Evolutionary conservation across 2,888 invertebrate genomes (phyloP).

Genomic region (Drosophila ezoana): DNA sequence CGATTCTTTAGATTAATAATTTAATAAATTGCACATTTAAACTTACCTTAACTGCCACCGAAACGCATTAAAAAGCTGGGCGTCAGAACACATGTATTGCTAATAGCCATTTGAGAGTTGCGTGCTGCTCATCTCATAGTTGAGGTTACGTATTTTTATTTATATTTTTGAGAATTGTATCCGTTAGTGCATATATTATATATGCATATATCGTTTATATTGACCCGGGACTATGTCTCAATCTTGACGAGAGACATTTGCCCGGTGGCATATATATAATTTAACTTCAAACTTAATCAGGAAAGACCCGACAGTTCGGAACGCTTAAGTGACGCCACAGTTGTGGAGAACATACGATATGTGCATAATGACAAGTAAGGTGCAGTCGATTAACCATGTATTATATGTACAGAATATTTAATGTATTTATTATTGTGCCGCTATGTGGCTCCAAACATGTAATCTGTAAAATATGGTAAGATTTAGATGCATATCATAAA

Average conservation of each 20-base stretch:
- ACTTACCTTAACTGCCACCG: constrained; percentile 32
- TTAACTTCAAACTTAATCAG: constrained; percentile 39
- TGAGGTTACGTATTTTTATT: constrained; percentile 3
- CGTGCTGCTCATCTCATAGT: constrained; percentile 47
- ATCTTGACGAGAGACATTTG: constrained; percentile 48
- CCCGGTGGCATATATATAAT: constrained; percentile 41
- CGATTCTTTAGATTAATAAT: not conserved
- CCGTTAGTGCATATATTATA: not conserved
- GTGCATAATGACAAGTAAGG: constrained; percentile 45
- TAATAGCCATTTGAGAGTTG: constrained; percentile 47
- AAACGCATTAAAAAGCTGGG: constrained; percentile 28
- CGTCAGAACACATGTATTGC: constrained; percentile 29
- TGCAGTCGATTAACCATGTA: not conserved
- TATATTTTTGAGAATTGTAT: not conserved
- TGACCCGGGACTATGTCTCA: constrained; percentile 56
- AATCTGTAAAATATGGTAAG: not conserved
- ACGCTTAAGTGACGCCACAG: constrained; percentile 28
- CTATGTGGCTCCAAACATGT: constrained; percentile 15
- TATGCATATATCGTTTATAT: constrained; percentile 10
- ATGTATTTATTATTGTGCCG: not conserved
- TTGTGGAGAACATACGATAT: constrained; percentile 5
- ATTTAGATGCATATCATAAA: no score
- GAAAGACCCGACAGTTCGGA: constrained; percentile 44
- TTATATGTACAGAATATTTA: not conserved
- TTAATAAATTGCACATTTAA: not conserved